A percentile compares a stretch with the other conserved stretches of the same genome.
These are phyloP conservation scores for Adoxophyes honmai DNA, from an alignment of 1,140 invertebrate genomes.

Conservation along the genomic window DNA sequence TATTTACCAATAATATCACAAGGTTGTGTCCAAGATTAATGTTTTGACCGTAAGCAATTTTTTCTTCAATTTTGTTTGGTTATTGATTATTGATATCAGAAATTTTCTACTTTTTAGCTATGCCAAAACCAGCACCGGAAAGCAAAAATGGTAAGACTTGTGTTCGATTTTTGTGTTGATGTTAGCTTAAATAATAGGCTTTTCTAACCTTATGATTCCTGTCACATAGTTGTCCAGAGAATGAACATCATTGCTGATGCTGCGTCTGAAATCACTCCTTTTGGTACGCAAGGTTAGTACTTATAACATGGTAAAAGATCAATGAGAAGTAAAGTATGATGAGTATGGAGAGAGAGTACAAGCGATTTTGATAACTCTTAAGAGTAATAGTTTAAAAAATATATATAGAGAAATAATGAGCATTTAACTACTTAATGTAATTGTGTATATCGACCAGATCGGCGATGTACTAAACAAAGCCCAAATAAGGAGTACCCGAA, in stretches of 20 bases:
- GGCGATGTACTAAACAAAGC: too few relatives aligned
- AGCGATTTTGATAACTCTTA: too few relatives aligned
- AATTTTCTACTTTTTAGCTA: conserved; percentile 46
- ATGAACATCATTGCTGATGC: conserved; percentile 61
- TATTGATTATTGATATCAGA: conserved; percentile 7
- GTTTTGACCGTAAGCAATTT: too few relatives aligned
- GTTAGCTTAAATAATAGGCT: neutral
- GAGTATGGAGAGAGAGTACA: neutral
- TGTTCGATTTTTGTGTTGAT: neutral
- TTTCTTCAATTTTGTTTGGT: too few relatives aligned
- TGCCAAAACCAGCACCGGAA: conserved; percentile 55
- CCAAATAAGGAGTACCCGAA: too few relatives aligned
- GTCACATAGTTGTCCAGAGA: conserved; percentile 53
- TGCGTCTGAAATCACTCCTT: conserved; percentile 62
- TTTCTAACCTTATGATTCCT: neutral
- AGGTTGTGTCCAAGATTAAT: too few relatives aligned
- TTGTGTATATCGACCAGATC: too few relatives aligned
- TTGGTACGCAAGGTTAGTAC: conserved; percentile 63
- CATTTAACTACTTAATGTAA: neutral
- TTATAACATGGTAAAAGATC: too few relatives aligned
- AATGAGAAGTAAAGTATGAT: neutral
- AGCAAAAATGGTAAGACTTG: conserved; percentile 65
- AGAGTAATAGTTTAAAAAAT: too few relatives aligned
- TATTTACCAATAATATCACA: too few relatives aligned
- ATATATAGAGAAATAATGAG: too few relatives aligned